Base-by-base conservation (phyloP, 2,113 vertebrate genomes). In the Salvelinus namaycush region DNA sequence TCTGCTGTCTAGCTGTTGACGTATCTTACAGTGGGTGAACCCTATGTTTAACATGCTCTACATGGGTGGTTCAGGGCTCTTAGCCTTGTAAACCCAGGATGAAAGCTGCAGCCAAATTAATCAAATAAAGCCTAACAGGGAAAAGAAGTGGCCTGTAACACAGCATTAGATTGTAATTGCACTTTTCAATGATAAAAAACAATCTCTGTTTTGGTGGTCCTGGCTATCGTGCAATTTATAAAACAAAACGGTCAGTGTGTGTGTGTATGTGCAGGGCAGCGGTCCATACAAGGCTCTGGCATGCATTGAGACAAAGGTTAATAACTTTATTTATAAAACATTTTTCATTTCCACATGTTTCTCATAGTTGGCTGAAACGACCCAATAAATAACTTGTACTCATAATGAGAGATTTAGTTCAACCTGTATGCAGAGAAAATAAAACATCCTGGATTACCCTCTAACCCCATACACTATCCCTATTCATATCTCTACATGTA, bases 71-170 rank as follows among this genome's bases (percentile, higher is more conserved):
- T 77, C 51, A 73, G 78, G 73, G 24, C 29, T 84, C 39, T 78
- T 14, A 75, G 76, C 60, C 81, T 69, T 70, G 77, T 89, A 90
- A 90, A 88, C 62, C 77, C 20, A 68, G 80, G 81, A 91, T 87
- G 70, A 89, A 91, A 87, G 86, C 77, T 84, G 39, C 72, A 74
- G 88, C 84, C 89, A 92, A 92, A 92, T 89, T 87, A 89, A 91
- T 89, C 89, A 88, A 89, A 91, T 89, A 90, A 89, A 89, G 65
- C 79, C 80, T 84, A 88, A 91, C 69, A 72, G 78, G 80, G 84
- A 86, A 86, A 91, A 90, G 74, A 78, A 91, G 89, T 81, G 79
- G 73, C 79, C 83, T 68, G 71, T 88, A 89, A 74, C 74, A 62
- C 79, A 39, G 79, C 73, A 54, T 57, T 79, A 39, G 65, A 72